These are phyloP conservation scores for Irena cyanogastra DNA, from an alignment of 2,113 vertebrate genomes.

Conservation along the genomic window DNA sequence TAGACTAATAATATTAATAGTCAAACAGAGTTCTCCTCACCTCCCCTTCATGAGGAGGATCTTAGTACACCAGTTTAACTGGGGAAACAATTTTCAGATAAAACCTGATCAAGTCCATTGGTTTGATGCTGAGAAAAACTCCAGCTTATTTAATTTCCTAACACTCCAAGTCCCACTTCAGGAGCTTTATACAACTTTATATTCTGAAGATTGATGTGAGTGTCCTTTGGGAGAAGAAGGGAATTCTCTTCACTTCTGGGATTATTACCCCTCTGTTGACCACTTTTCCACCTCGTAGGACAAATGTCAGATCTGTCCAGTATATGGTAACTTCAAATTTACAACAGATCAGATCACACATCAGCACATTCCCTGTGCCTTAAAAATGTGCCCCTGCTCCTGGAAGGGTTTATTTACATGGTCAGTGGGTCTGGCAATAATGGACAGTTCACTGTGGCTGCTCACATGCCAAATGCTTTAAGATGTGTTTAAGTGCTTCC, in stretches of 20 bases:
- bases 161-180: not conserved
- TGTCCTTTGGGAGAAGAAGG: not conserved
- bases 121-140: not conserved
- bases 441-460: not conserved
- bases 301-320: not conserved
- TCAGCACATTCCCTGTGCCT: not conserved
- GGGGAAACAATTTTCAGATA: not conserved
- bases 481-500: not conserved
- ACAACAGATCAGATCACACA: not conserved
- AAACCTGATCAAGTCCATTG: not conserved
- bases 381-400: not conserved
- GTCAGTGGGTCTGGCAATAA: not conserved
- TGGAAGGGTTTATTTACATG: not conserved
- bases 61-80: not conserved
- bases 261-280: not conserved
- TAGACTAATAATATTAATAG: not conserved
- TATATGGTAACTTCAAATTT: not conserved
- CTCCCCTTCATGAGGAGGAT: not conserved
- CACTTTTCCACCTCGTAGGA: not conserved
- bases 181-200: not conserved
- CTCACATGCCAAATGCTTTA: not conserved
- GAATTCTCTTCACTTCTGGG: not conserved
- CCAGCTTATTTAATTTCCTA: not conserved
- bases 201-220: not conserved
- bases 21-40: not conserved